Base-by-base conservation (phyloP, 2,888 invertebrate species). In the Anodontia alba region DNA sequence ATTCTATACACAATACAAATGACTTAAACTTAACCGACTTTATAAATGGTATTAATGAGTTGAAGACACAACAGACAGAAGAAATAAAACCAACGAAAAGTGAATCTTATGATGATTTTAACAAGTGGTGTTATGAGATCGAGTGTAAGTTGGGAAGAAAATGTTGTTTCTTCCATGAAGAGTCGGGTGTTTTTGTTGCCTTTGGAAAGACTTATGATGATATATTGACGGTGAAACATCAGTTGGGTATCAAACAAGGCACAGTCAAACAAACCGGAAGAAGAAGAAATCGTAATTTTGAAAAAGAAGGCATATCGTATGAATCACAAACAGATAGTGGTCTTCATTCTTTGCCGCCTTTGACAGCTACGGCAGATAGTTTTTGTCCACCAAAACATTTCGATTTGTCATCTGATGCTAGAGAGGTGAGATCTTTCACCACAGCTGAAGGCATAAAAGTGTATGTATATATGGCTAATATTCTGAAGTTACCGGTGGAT, bases 261-360 rank as follows among this genome's bases (percentile, higher is more conserved):
- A 42, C 17, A 12, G n/a, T 43, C 15, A 70, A 70, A n/a, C 69
- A 42, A 42, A 70, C 70, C 29, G 70, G 70, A 12, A 70, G 70
- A 70, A 49, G 46, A 42, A 42, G 46, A 70, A 36, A 26, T n/a
- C 12, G 67, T 15, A 67, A 31, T 36, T 36, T 38, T 8, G 38
- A 20, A n/a, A 7, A 5, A 1, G 10, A 67, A 33, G 2, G 15
- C 31, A 31, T 33, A n/a, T 36, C 23, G 5, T n/a, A n/a, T n/a
- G n/a, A n/a, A n/a, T n/a, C n/a, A n/a, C n/a, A n/a, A n/a, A n/a
- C n/a, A n/a, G n/a, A n/a, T n/a, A 62, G 17, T 49, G 49, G 49
- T 49, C 10, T 17, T 10, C 20, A 3, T 49, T 7, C 7, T 5
- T n/a, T 49, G 20, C 49, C 49, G 5, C 23, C 49, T 17, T 49